Evolutionary conservation across 1,140 invertebrate species (phyloP).

Genomic region (Heliconius hermathena): DNA sequence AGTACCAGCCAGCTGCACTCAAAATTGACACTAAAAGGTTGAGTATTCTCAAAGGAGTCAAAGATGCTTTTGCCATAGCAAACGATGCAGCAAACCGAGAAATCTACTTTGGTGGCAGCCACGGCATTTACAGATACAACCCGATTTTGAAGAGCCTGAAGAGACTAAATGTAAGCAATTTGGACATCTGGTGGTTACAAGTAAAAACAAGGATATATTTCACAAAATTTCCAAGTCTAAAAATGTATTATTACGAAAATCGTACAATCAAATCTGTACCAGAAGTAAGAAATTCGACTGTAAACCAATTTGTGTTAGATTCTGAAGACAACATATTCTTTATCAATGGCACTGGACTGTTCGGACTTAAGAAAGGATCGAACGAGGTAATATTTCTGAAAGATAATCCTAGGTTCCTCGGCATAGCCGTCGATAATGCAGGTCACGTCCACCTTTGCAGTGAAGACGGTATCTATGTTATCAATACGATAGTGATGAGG

Average conservation of each 20-base stretch:
- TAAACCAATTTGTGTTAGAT: constrained; percentile 71
- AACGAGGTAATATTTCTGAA: constrained; percentile 47
- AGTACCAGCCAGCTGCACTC: constrained; percentile 57
- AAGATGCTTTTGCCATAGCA: constrained; percentile 69
- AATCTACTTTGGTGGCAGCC: constrained; percentile 69
- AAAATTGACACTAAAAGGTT: constrained; percentile 59
- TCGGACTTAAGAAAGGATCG: constrained; percentile 52
- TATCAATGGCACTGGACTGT: constrained; percentile 66
- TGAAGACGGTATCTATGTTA: constrained; percentile 64
- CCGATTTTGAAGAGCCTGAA: constrained; percentile 46
- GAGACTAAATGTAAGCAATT: constrained; percentile 51
- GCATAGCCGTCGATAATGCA: constrained; percentile 55
- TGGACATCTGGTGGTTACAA: constrained; percentile 72
- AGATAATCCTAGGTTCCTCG: constrained; percentile 58
- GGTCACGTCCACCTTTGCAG: constrained; percentile 59
- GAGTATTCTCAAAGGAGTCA: constrained; percentile 64
- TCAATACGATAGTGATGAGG: constrained; percentile 58
- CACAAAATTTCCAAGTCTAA: constrained; percentile 65
- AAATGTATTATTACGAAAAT: constrained; percentile 57
- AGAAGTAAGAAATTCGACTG: constrained; percentile 41
- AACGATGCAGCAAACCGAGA: constrained; percentile 46
- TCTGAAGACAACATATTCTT: constrained; percentile 60
- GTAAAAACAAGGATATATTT: constrained; percentile 62
- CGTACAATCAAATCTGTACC: constrained; percentile 46
- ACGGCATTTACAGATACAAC: constrained; percentile 68